Percentiles rank a stretch among this genome's conserved stretches.
Conservation (phyloP, 2,797 vertebrate species). For the Tenualosa ilisha region DNA sequence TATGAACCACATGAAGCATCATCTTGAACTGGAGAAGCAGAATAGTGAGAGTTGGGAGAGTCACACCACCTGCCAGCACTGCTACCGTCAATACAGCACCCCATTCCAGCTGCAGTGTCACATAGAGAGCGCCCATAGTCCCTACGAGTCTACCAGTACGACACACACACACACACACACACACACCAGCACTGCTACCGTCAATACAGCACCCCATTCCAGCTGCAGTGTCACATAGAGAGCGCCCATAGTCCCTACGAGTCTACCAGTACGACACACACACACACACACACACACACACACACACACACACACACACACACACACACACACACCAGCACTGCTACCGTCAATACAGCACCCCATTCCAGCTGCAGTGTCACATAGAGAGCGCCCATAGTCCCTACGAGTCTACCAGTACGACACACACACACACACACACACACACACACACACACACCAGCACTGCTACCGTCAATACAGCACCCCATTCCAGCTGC, state of each 20-base stretch:
- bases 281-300: not conserved
- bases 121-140: conserved; percentile 95
- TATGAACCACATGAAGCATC: conserved; percentile 99
- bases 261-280: not conserved
- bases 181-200: conserved; percentile 92
- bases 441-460: not conserved
- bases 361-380: conserved; percentile 97
- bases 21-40: conserved; percentile 97
- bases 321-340: conserved; percentile 82
- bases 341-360: conserved; percentile 95
- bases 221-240: conserved; percentile 90
- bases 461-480: conserved; percentile 64
- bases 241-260: not conserved
- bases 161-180: conserved; percentile 21
- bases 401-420: not conserved
- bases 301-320: conserved; percentile 13
- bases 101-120: conserved; percentile 99
- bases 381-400: conserved; percentile 63
- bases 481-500: conserved; percentile 92
- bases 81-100: conserved; percentile 95
- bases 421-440: too few species aligned
- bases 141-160: conserved; percentile 92
- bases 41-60: conserved; percentile 98
- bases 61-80: conserved; percentile 98
- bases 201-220: conserved; percentile 95